phyloP scores from a whole-genome alignment of 2,888 invertebrate genomes.

The Habroteleia sp. region DNA sequence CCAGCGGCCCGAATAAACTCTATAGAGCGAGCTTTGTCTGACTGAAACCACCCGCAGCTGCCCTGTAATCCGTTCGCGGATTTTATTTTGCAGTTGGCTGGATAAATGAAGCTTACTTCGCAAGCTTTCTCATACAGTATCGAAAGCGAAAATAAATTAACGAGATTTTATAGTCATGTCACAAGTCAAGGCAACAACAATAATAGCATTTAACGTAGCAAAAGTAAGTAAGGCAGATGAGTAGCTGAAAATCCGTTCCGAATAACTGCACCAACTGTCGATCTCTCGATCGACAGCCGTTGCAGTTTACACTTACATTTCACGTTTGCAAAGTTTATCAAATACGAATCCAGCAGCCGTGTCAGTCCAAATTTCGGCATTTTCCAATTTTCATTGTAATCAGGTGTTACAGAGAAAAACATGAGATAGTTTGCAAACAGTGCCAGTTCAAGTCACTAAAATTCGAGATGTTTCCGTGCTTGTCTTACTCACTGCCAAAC shows the following conservation, averaged over 20 bases:
- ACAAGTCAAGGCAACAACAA: neutral
- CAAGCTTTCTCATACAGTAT: neutral
- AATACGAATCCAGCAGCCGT: constrained; percentile 33
- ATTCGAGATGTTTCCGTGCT: neutral
- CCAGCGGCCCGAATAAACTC: neutral
- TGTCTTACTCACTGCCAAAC: too few species aligned
- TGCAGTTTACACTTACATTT: constrained; percentile 40
- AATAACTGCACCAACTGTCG: neutral
- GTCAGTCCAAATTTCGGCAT: neutral
- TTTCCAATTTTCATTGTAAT: neutral
- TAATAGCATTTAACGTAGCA: neutral
- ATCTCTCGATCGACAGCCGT: constrained; percentile 3
- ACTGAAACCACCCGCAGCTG: neutral
- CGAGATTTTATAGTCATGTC: too few species aligned
- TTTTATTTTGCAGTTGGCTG: constrained; percentile 15
- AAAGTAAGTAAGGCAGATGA: neutral
- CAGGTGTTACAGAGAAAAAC: neutral
- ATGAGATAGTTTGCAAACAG: neutral
- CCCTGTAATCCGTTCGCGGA: constrained; percentile 5
- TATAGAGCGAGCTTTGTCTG: neutral
- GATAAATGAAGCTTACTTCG: constrained; percentile 22
- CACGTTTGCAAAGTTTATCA: constrained; percentile 46
- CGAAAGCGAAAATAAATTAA: neutral
- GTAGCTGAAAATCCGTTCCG: neutral
- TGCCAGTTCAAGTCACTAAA: neutral